Evolutionary conservation across 2,888 invertebrate genomes (phyloP).

Genomic region (Pyrochroa serraticornis): DNA sequence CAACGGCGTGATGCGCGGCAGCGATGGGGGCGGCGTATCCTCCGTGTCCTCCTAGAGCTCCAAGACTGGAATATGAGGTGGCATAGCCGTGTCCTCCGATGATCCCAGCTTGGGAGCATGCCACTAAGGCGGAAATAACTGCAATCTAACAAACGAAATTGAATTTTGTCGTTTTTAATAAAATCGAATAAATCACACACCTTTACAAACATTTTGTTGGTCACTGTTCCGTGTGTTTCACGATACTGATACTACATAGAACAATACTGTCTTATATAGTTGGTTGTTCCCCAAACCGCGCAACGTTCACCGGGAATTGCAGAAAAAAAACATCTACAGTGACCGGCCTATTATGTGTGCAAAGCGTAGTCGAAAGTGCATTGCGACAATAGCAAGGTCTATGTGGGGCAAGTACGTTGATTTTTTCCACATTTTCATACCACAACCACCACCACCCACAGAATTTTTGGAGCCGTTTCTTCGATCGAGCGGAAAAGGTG

Average conservation of each 20-base stretch:
- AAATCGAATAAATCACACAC: slow-evolving; percentile 33
- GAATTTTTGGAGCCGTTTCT: slow-evolving; percentile 42
- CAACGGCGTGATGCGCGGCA: slow-evolving; percentile 20
- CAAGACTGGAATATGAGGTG: slow-evolving; percentile 37
- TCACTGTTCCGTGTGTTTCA: slow-evolving; percentile 33
- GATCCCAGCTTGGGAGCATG: slow-evolving; percentile 60
- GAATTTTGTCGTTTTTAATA: neutral
- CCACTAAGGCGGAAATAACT: slow-evolving; percentile 52
- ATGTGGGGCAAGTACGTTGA: slow-evolving; percentile 39
- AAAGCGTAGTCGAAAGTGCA: slow-evolving; percentile 47
- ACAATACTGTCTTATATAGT: slow-evolving; percentile 45
- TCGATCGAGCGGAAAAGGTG: slow-evolving; percentile 33
- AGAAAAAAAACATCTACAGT: slow-evolving; percentile 40
- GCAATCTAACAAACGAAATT: slow-evolving; percentile 40
- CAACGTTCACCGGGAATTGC: slow-evolving; percentile 48
- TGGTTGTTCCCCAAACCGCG: slow-evolving; percentile 36
- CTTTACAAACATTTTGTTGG: slow-evolving; percentile 45
- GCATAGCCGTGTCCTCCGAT: slow-evolving; percentile 56
- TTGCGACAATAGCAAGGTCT: slow-evolving; percentile 47
- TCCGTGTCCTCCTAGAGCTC: slow-evolving; percentile 46
- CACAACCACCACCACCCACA: slow-evolving; percentile 28
- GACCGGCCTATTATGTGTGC: slow-evolving; percentile 45
- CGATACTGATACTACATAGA: slow-evolving; percentile 39
- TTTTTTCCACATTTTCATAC: slow-evolving; percentile 38
- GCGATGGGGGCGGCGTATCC: slow-evolving; percentile 55